Evolutionary conservation across 2,797 vertebrate species (phyloP), one percentile per base, ranked within the genome.

Genomic region (Gymnothorax reevesii): DNA sequence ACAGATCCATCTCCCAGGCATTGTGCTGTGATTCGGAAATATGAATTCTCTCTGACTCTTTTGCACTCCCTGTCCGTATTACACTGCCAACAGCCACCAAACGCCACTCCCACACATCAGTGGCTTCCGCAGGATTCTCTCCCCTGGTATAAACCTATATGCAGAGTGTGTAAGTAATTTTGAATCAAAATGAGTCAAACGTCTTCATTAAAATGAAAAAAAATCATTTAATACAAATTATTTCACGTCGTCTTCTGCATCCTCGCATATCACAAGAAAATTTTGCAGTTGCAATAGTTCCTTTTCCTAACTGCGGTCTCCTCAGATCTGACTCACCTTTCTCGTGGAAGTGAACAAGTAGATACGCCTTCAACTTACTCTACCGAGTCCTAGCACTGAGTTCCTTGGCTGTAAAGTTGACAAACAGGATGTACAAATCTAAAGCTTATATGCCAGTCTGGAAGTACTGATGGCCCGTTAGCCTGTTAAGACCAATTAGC

Each of bases 381-480:
- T 9, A 57, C 22, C 1, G 52, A n/a, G 54, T 57, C 80, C 55
- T 12, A 22, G 75, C 77, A 80, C 52, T 10, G 22, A 54, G 22
- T 52, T n/a, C 22, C 52, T 20, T 20, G 42, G 77, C 8, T 22
- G 77, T 17, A n/a, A n/a, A 80, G 77, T 52, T 8, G 55, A 22
- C 77, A 80, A 55, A 80, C 52, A 52, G 77, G 77, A 55, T 12
- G n/a, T 49, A 80, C 77, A 55, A 55, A n/a, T 20, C 49, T n/a
- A 55, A 80, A 54, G 77, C 77, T 55, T 8, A 80, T n/a, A n/a
- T 7, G 57, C 9, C 82, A 83, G 57, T 12, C 82, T 25, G 27
- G 82, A 57, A 25, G 27, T 83, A 83, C 54, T 25, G 80, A 83
- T 64, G 49, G 86, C n/a, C n/a, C 86, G 75, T 87, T 83, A 83